A percentile compares a stretch with the other conserved stretches of the same genome.
Evolutionary conservation across 2,888 invertebrate genomes (phyloP).

Genomic region (Agrochola lychnidis): DNA sequence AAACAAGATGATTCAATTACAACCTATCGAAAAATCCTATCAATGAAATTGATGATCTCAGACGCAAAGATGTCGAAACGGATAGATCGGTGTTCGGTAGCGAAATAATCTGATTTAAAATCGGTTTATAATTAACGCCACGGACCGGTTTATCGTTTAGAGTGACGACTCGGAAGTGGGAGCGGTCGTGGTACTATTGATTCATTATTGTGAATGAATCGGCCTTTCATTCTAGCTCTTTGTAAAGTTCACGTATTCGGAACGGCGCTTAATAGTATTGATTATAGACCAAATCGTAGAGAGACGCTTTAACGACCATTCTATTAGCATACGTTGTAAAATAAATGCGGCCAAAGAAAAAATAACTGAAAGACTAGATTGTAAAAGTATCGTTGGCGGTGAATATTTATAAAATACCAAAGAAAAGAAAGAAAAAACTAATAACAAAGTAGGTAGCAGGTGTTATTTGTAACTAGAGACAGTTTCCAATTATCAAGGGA

Average conservation of each 20-base stretch:
- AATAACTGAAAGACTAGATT: slow-evolving; percentile 64
- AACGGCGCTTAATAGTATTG: slow-evolving; percentile 80
- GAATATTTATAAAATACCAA: slow-evolving; percentile 63
- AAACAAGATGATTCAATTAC: slow-evolving; percentile 79
- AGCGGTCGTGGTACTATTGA: slow-evolving; percentile 79
- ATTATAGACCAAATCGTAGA: slow-evolving; percentile 80
- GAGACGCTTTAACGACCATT: slow-evolving; percentile 76
- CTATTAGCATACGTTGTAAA: slow-evolving; percentile 72
- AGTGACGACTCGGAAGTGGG: slow-evolving; percentile 83
- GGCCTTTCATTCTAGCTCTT: slow-evolving; percentile 81
- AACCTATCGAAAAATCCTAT: slow-evolving; percentile 81
- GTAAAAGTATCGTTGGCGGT: slow-evolving; percentile 40
- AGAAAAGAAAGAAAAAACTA: slow-evolving; percentile 56
- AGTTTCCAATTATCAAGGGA: slow-evolving; percentile 85
- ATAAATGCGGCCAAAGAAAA: slow-evolving; percentile 64
- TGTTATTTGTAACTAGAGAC: slow-evolving; percentile 82
- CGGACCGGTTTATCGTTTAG: slow-evolving; percentile 81
- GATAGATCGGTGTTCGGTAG: slow-evolving; percentile 83
- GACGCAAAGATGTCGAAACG: slow-evolving; percentile 80
- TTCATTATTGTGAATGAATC: slow-evolving; percentile 89
- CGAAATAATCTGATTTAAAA: slow-evolving; percentile 87
- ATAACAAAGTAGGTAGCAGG: slow-evolving; percentile 72
- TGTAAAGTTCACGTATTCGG: slow-evolving; percentile 77
- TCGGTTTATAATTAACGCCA: slow-evolving; percentile 87
- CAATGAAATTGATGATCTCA: slow-evolving; percentile 83